Base-by-base conservation (phyloP, 2,888 invertebrate species). In the Eurois occulta region DNA sequence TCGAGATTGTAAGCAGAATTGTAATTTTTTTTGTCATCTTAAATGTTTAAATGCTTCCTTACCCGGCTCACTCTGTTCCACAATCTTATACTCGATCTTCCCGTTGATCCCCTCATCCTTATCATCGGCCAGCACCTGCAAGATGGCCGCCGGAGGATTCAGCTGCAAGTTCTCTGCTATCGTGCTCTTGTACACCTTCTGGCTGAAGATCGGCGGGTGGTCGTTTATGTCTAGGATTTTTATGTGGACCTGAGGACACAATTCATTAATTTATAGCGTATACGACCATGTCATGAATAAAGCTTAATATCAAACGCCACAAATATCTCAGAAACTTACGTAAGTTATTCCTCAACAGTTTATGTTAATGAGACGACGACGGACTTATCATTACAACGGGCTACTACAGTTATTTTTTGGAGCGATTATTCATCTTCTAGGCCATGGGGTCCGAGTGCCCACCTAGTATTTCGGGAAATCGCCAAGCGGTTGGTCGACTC, bases 221-320 rank as follows among this genome's bases (percentile, higher is more conserved):
- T 99, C 99, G 94, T 99, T 99, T n/a, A 98, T 97, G 93, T 99
- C 99, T 43, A 97, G 92, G 18, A 99, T 97, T 93, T 97, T 98
- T 65, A 99, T 97, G 90, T 98, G 97, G 4, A 99, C 96, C 98
- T 98, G 41, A n/a, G 41, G 21, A 21, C 5, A 35, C 0, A 62
- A 35, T 62, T 11, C 4, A 4, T 32, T 16, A 18, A 58, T 28
- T 7, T 28, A 58, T 60, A 32, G 58, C 16, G n/a, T n/a, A n/a
- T 13, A n/a, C n/a, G 4, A 55, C 48, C 21, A 24, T 8, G 48
- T 24, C 21, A 21, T 0, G 8, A 48, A 48, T 21, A 52, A 48
- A 52, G 24, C 3, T 24, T 52, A 46, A 46, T 43, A 43, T 43
- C 43, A 43, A 43, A 43, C 43, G 43, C 16, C 16, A 16, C 21